A percentile compares a stretch with the other conserved stretches of the same genome.
Conservation (phyloP, 2,113 vertebrate genomes). For the Eretmochelys imbricata region DNA sequence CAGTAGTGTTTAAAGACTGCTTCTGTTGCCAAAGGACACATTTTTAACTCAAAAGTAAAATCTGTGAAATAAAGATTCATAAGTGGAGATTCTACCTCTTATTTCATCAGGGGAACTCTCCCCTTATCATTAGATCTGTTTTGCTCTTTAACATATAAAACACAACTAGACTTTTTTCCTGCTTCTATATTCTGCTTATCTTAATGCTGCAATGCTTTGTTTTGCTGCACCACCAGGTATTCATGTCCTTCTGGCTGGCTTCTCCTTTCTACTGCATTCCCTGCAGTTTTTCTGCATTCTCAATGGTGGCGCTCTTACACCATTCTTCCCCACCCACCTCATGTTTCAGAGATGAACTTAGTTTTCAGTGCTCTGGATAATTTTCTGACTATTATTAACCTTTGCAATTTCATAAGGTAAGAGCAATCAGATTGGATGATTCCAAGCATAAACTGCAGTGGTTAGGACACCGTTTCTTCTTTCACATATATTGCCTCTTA, state of each 20-base stretch:
- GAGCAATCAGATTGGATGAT: neutral
- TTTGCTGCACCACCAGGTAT: neutral
- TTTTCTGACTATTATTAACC: neutral
- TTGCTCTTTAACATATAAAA: neutral
- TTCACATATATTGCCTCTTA: neutral
- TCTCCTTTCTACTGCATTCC: neutral
- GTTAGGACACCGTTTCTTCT: neutral
- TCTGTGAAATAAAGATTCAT: neutral
- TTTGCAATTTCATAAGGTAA: neutral
- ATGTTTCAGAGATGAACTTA: neutral
- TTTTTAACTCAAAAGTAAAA: neutral
- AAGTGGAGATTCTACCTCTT: neutral
- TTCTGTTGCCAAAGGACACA: neutral
- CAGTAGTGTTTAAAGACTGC: neutral
- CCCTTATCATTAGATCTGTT: neutral
- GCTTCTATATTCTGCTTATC: neutral
- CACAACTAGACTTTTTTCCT: neutral
- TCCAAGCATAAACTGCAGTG: neutral
- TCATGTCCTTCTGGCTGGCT: neutral
- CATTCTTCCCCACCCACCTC: neutral
- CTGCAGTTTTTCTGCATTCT: constrained; percentile 18
- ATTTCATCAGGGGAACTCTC: neutral
- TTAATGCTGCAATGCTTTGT: neutral
- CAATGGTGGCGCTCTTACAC: constrained; percentile 35
- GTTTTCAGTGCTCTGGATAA: neutral